A percentile compares a stretch with the other conserved stretches of the same genome.
Conservation (phyloP, 1,140 invertebrate species). For the Drosophila serrata region DNA sequence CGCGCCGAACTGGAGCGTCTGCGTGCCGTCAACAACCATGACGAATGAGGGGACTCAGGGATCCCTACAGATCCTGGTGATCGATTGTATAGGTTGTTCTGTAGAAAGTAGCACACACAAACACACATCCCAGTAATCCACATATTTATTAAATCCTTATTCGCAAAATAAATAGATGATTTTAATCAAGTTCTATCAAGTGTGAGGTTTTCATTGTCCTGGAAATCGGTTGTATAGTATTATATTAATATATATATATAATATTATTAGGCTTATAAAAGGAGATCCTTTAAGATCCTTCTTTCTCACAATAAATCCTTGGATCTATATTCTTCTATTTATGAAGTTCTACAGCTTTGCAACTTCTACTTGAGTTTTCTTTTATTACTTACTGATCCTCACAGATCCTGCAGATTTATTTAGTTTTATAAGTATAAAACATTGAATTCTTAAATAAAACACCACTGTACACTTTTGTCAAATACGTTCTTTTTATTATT, state of each 20-base stretch:
- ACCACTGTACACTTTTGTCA: conserved; percentile 64
- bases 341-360: background rate
- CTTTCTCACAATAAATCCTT: conserved; percentile 29
- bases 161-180: conserved; percentile 61
- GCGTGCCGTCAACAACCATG: conserved; percentile 76
- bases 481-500: conserved; percentile 61
- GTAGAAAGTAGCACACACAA: conserved; percentile 44
- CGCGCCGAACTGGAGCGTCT: conserved; percentile 77
- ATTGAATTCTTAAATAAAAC: conserved; percentile 42
- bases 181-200: conserved; percentile 44
- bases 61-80: conserved; percentile 1
- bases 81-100: conserved; percentile 47
- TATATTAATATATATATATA: no score
- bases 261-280: no score
- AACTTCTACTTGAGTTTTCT: background rate
- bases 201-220: conserved; percentile 12
- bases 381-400: background rate
- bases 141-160: conserved; percentile 66
- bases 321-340: conserved; percentile 41
- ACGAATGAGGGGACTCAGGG: conserved; percentile 49
- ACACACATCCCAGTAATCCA: conserved; percentile 48
- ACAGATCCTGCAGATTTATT: background rate
- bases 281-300: background rate
- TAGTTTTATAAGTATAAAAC: background rate
- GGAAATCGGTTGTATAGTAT: background rate